Evolutionary conservation across 2,113 vertebrate species (phyloP), one percentile per base, ranked within the genome.

Genomic region (Lepus timidus): DNA sequence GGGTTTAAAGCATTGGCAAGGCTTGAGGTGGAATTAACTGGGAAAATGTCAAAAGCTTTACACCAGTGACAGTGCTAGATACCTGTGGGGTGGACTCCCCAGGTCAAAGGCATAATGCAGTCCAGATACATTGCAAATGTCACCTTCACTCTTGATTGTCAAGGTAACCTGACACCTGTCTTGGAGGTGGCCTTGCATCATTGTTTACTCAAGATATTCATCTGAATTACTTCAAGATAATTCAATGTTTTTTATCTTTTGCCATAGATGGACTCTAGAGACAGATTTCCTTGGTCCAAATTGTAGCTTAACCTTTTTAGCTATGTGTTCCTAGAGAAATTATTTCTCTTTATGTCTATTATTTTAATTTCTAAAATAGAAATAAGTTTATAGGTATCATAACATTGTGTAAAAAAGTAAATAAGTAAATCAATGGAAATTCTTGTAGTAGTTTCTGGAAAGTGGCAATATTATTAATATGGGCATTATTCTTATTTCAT

Each of bases 361-460:
- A 74, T 85, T 85, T 73, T 90, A 11, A 52, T 85, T 39, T 78
- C 31, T 95, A 71, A 86, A 36, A 82, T 55, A 33, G 25, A 70
- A 16, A 58, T 33, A 67, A 74, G 11, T 91, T 91, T 91, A 19
- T 31, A 76, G 19, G 51, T 16, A 22, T 94, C 33, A 70, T 68
- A 80, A 70, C 22, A 79, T 36, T 90, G 44, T 44, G 36, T 29
- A 61, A 31, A 58, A 80, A 44, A 89, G 9, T 61, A 71, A 89
- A 51, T 78, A 10, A 64, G 17, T 71, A 51, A 36, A 67, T 33
- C 70, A 36, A 17, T 68, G 25, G 16, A 36, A 83, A 80, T 36
- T 74, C 5, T 85, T 88, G 55, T 23, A 27, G 23, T 55, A 80
- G 17, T 64, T 81, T 76, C 25, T 88, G 31, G 31, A 17, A 82